A percentile compares a stretch with the other conserved stretches of the same genome.
phyloP scores from a whole-genome alignment of 2,113 vertebrate genomes.

The Glareola pratincola region DNA sequence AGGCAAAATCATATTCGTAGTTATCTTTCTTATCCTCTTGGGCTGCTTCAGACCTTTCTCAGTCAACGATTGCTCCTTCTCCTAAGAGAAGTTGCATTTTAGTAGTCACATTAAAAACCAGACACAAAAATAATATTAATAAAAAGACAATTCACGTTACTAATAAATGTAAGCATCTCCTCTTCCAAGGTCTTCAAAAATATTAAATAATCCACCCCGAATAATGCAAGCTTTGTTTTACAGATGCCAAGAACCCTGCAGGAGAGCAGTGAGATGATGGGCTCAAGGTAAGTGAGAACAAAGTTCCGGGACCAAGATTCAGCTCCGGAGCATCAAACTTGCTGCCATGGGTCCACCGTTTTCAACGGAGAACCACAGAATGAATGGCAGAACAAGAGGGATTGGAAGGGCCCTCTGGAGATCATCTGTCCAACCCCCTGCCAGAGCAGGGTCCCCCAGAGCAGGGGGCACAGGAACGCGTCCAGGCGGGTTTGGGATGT shows the following conservation, averaged over 20 bases:
- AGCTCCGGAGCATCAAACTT: neutral
- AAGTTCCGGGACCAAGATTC: neutral
- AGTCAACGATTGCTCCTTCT: neutral
- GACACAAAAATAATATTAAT: neutral
- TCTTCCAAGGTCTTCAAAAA: neutral
- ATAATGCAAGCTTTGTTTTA: neutral
- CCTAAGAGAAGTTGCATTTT: neutral
- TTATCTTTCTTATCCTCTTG: neutral
- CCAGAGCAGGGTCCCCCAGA: too few relatives aligned
- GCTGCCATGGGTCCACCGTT: neutral
- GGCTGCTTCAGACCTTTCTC: neutral
- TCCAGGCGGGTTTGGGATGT: too few relatives aligned
- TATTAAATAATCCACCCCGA: neutral
- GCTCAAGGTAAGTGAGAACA: neutral
- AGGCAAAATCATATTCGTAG: neutral
- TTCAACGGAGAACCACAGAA: neutral
- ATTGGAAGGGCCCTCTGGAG: too few relatives aligned
- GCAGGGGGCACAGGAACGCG: too few relatives aligned
- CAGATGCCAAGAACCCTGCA: neutral
- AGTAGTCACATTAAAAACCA: neutral
- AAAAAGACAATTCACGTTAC: neutral
- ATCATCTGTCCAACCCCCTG: too few relatives aligned
- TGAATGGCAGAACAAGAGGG: too few relatives aligned
- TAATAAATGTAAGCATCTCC: neutral
- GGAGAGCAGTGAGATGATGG: neutral